Evolutionary conservation across 1,140 invertebrate species (phyloP).

Genomic region (Ips nitidus): DNA sequence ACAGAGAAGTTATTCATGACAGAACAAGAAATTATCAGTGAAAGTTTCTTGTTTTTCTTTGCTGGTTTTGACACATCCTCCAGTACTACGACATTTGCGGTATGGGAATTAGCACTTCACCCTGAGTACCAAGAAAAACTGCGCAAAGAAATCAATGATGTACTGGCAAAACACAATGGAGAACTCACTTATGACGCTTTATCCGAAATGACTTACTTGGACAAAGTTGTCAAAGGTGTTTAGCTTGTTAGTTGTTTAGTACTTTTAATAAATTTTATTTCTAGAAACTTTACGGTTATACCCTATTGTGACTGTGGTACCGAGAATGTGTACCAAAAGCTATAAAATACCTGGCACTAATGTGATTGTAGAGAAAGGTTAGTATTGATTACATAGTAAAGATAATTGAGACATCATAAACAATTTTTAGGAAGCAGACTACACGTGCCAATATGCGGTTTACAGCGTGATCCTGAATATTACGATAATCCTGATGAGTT

Average conservation of each 20-base stretch:
- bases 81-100: conserved; percentile 58
- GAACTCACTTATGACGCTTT: conserved; percentile 57
- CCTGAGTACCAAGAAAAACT: conserved; percentile 61
- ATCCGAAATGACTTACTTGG: conserved; percentile 58
- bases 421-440: conserved; percentile 43
- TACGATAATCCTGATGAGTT: conserved; percentile 65
- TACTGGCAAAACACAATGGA: conserved; percentile 51
- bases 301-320: conserved; percentile 58
- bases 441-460: conserved; percentile 52
- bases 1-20: conserved; percentile 10
- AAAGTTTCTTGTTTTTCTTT: conserved; percentile 64
- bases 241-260: not conserved
- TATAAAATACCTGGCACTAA: conserved; percentile 56
- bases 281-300: conserved; percentile 61
- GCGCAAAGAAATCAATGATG: conserved; percentile 58
- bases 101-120: conserved; percentile 61
- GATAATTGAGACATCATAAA: no score
- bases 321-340: conserved; percentile 54
- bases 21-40: conserved; percentile 54
- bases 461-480: conserved; percentile 57
- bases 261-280: conserved; percentile 13
- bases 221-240: conserved; percentile 53
- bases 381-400: conserved; percentile 37
- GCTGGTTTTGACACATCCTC: conserved; percentile 73
- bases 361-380: conserved; percentile 51